Evolutionary conservation across 2,888 invertebrate genomes (phyloP).

Genomic region (Eulithis prunata): DNA sequence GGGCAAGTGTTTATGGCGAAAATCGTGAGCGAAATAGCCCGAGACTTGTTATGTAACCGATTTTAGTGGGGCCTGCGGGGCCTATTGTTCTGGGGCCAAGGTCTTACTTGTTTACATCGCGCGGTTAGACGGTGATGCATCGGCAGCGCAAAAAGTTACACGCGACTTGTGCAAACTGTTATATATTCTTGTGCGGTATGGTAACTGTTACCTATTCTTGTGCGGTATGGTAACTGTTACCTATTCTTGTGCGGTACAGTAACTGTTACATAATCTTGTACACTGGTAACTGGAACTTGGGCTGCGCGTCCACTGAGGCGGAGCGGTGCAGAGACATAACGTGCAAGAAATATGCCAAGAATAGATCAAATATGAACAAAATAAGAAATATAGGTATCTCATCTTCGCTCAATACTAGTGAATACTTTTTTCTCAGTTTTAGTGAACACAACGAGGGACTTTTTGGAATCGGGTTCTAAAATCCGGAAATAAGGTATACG

Average conservation of each 20-base stretch:
- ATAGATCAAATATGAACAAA: no score
- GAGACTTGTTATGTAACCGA: slow-evolving; percentile 72
- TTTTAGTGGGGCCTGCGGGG: slow-evolving; percentile 75
- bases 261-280: neutral
- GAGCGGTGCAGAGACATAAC: no score
- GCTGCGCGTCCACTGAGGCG: no score
- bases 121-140: slow-evolving; percentile 60
- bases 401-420: no score
- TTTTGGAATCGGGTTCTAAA: no score
- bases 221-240: neutral
- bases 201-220: neutral
- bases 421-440: no score
- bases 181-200: neutral
- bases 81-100: slow-evolving; percentile 81
- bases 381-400: no score
- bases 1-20: slow-evolving; percentile 55
- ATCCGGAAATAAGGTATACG: no score
- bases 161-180: slow-evolving; percentile 23
- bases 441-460: no score
- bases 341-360: neutral
- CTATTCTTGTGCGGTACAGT: neutral
- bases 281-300: no score
- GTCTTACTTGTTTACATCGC: slow-evolving; percentile 77
- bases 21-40: slow-evolving; percentile 74
- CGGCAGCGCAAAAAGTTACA: slow-evolving; percentile 51